Percentiles rank a stretch among this genome's conserved stretches.
These are phyloP conservation scores for Pipistrellus pygmaeus DNA, from an alignment of 2,797 vertebrate genomes.

Conservation along the genomic window DNA sequence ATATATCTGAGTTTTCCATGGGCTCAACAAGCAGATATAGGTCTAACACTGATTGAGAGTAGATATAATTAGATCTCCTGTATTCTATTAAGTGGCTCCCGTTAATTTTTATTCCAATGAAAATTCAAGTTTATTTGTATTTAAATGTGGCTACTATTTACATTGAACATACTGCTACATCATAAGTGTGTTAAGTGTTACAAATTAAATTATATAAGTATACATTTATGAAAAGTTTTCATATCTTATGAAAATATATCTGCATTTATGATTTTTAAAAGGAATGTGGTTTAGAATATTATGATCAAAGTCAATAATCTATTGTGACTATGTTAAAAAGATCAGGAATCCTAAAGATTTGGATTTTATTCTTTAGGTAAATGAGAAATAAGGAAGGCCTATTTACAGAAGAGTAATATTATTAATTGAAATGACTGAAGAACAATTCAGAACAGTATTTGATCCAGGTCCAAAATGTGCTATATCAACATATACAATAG, in stretches of 20 bases:
- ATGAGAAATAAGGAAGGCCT: background rate
- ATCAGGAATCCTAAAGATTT: background rate
- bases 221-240: background rate
- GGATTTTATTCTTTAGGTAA: constrained; percentile 3
- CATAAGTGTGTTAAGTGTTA: background rate
- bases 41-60: background rate
- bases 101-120: background rate
- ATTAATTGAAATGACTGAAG: constrained; percentile 31
- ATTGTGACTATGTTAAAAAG: constrained; percentile 40
- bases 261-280: background rate
- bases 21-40: background rate
- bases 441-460: constrained; percentile 1
- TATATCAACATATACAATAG: background rate
- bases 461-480: background rate
- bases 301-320: background rate
- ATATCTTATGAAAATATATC: background rate
- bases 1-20: background rate
- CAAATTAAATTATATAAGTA: background rate
- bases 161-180: background rate
- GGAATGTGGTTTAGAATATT: background rate
- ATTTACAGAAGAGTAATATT: background rate
- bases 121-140: constrained; percentile 5
- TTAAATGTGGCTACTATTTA: constrained; percentile 44
- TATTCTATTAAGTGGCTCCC: background rate
- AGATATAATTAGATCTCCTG: background rate